Percentiles rank a stretch among this genome's conserved stretches.
Conservation (phyloP, 2,797 vertebrate genomes). For the Xiphophorus birchmanni region DNA sequence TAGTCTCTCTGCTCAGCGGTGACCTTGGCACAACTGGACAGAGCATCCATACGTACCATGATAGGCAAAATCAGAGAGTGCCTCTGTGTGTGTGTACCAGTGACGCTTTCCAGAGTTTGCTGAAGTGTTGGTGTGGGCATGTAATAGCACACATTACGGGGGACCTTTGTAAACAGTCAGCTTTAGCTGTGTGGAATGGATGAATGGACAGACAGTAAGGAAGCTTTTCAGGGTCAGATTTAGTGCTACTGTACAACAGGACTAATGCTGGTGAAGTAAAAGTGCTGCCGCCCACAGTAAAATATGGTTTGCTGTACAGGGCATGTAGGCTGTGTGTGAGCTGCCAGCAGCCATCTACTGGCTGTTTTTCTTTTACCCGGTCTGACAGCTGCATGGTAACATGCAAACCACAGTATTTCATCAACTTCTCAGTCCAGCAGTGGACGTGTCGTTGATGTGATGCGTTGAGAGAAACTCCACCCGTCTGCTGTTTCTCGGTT, state of each 20-base stretch:
- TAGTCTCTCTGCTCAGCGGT: slow-evolving; percentile 69
- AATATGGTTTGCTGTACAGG: slow-evolving; percentile 51
- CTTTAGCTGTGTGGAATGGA: slow-evolving; percentile 25
- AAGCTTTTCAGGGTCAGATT: slow-evolving; percentile 53
- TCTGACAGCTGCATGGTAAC: slow-evolving; percentile 45
- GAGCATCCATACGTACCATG: slow-evolving; percentile 51
- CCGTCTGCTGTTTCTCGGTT: background rate
- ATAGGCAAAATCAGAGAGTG: slow-evolving; percentile 49
- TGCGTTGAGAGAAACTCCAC: background rate
- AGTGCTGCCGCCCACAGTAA: slow-evolving; percentile 58
- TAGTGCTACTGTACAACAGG: slow-evolving; percentile 32
- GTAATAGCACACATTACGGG: slow-evolving; percentile 17
- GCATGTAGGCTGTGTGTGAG: slow-evolving; percentile 33
- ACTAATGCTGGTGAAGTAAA: slow-evolving; percentile 46
- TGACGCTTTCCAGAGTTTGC: slow-evolving; percentile 15
- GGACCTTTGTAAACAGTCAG: slow-evolving; percentile 51
- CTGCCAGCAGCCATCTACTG: slow-evolving; percentile 58
- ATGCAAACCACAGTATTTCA: slow-evolving; percentile 29
- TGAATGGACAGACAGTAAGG: slow-evolving; percentile 48
- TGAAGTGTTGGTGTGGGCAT: slow-evolving; percentile 18
- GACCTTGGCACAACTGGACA: slow-evolving; percentile 66
- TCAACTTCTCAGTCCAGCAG: slow-evolving; percentile 21
- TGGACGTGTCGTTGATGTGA: slow-evolving; percentile 12
- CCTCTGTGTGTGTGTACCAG: slow-evolving; percentile 20
- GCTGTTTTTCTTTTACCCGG: slow-evolving; percentile 26